These are phyloP conservation scores for Dolichomitus sp. DNA, from an alignment of 2,888 invertebrate species.

Conservation along the genomic window DNA sequence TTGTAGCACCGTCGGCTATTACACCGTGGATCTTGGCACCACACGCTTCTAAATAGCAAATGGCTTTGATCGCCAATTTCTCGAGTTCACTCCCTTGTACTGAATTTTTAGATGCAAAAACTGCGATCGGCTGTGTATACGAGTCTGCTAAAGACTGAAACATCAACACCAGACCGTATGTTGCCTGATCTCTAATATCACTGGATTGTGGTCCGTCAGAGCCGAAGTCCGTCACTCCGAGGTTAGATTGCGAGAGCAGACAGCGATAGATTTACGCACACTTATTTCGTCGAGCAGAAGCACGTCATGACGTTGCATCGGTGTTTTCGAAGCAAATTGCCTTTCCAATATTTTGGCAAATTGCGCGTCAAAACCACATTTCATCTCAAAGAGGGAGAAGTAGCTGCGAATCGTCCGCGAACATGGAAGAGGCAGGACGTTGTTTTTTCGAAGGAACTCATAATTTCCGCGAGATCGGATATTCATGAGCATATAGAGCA, in stretches of 20 bases:
- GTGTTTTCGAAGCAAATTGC: conserved; percentile 29
- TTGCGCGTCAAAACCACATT: conserved; percentile 59
- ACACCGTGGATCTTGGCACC: conserved; percentile 51
- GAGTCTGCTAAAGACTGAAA: conserved; percentile 68
- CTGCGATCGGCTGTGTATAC: conserved; percentile 69
- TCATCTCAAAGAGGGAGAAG: conserved; percentile 45
- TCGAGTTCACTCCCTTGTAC: conserved; percentile 58
- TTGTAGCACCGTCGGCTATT: conserved; percentile 32
- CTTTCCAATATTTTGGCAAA: conserved; percentile 54
- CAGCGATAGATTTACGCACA: conserved; percentile 61
- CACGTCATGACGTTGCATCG: conserved; percentile 57
- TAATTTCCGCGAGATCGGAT: conserved; percentile 26
- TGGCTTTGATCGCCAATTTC: conserved; percentile 66
- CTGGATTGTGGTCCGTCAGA: conserved; percentile 55
- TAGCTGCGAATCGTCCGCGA: conserved; percentile 47
- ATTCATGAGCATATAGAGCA: conserved; percentile 47
- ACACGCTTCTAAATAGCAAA: conserved; percentile 29
- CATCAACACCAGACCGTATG: conserved; percentile 64
- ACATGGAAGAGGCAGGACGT: conserved; percentile 45
- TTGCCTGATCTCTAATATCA: conserved; percentile 55
- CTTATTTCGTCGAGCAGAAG: conserved; percentile 68
- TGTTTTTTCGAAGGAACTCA: conserved; percentile 50
- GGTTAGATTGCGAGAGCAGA: conserved; percentile 58
- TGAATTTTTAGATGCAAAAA: conserved; percentile 67
- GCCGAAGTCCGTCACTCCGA: conserved; percentile 68